phyloP scores from a whole-genome alignment of 1,140 invertebrate genomes.

The Procambarus virginalis region DNA sequence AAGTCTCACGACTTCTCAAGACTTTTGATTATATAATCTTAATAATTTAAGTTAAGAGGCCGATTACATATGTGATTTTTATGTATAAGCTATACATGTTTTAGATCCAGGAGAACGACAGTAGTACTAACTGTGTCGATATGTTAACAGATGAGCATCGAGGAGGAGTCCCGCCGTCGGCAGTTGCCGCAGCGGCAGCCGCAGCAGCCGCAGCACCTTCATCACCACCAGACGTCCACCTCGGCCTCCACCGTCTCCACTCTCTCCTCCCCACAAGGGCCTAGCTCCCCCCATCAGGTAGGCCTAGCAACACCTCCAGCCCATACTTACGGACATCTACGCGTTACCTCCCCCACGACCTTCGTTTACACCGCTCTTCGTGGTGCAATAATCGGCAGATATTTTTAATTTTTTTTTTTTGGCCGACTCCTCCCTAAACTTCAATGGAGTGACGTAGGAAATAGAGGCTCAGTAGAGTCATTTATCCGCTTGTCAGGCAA shows the following conservation, averaged over 20 bases:
- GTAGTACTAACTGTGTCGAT: not conserved
- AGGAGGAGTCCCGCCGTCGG: constrained; percentile 59
- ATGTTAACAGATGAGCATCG: constrained; percentile 54
- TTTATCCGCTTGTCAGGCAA: not conserved
- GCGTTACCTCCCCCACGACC: too few species aligned
- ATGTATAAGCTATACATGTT: too few species aligned
- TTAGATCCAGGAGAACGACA: too few species aligned
- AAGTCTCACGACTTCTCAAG: too few species aligned
- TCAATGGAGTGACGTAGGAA: not conserved
- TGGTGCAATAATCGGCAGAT: not conserved
- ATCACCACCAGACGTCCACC: constrained; percentile 39
- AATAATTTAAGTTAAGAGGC: too few species aligned
- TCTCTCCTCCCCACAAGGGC: constrained; percentile 60
- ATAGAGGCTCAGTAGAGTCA: not conserved
- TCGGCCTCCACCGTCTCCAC: constrained; percentile 55
- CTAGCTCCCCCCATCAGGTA: not conserved
- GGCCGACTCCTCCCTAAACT: not conserved
- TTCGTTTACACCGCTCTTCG: not conserved
- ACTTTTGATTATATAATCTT: too few species aligned
- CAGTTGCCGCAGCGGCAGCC: constrained; percentile 43
- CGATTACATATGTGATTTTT: too few species aligned
- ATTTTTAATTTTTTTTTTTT: not conserved
- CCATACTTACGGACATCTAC: not conserved
- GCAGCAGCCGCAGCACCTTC: too few species aligned
- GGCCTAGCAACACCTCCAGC: not conserved